Percentiles rank a stretch among this genome's conserved stretches.
phyloP scores from a whole-genome alignment of 2,888 invertebrate species.

The Caenorhabditis angaria region DNA sequence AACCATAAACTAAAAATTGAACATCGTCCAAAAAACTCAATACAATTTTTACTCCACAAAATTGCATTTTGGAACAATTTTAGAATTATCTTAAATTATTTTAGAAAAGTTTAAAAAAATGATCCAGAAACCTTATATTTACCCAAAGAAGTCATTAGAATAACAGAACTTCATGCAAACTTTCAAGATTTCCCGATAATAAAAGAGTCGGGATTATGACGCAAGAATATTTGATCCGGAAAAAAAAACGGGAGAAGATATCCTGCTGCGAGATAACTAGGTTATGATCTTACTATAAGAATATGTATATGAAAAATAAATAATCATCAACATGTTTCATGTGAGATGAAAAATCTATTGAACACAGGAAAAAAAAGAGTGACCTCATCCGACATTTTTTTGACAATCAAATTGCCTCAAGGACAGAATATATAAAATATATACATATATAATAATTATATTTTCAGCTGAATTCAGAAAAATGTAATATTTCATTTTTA shows the following conservation, averaged over 20 bases:
- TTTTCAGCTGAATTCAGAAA: not conserved
- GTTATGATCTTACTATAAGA: no score
- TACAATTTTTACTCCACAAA: not conserved
- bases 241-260: not conserved
- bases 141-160: not conserved
- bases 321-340: no score
- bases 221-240: conserved; percentile 1
- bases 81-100: not conserved
- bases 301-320: no score
- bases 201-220: not conserved
- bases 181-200: not conserved
- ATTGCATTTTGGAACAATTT: not conserved
- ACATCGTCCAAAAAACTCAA: no score
- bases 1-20: no score
- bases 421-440: not conserved
- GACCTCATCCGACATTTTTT: conserved; percentile 1
- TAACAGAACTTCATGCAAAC: not conserved
- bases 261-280: not conserved
- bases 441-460: not conserved
- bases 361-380: not conserved
- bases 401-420: conserved; percentile 1
- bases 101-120: not conserved
- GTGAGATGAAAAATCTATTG: no score
- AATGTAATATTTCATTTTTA: not conserved
- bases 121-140: not conserved